Conservation (phyloP, 2,888 invertebrate species). For the Microplitis manilae region DNA sequence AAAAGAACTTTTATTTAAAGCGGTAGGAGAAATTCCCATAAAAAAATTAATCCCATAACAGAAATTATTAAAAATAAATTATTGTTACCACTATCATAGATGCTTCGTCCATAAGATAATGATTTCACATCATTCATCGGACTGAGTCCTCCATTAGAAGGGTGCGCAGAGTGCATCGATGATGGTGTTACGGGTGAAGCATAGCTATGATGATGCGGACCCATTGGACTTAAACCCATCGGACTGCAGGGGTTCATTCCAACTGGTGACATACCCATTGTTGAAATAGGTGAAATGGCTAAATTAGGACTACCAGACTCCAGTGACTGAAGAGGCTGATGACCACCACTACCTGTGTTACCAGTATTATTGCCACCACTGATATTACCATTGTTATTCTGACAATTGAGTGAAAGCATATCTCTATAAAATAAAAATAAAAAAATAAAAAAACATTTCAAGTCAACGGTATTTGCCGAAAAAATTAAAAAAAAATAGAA, state of each 20-base stretch:
- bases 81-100: constrained; percentile 63
- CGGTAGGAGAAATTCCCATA: too few species aligned
- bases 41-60: too few species aligned
- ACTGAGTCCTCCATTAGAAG: constrained; percentile 63
- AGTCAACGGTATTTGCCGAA: background rate
- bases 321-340: constrained; percentile 62
- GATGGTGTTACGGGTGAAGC: constrained; percentile 67
- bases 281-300: constrained; percentile 66
- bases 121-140: constrained; percentile 68
- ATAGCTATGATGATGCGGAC: constrained; percentile 66
- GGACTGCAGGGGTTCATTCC: constrained; percentile 65
- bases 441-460: background rate
- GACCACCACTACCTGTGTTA: constrained; percentile 57
- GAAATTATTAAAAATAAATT: background rate
- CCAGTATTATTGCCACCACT: constrained; percentile 51
- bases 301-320: constrained; percentile 66
- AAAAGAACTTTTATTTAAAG: too few species aligned
- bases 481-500: background rate
- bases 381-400: constrained; percentile 43
- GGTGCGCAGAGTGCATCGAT: constrained; percentile 63
- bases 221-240: constrained; percentile 68
- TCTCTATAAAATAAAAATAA: constrained; percentile 54
- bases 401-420: constrained; percentile 63
- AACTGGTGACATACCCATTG: constrained; percentile 68
- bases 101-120: constrained; percentile 63